Base-by-base conservation (phyloP, 2,797 vertebrate species). In the Gymnothorax javanicus region DNA sequence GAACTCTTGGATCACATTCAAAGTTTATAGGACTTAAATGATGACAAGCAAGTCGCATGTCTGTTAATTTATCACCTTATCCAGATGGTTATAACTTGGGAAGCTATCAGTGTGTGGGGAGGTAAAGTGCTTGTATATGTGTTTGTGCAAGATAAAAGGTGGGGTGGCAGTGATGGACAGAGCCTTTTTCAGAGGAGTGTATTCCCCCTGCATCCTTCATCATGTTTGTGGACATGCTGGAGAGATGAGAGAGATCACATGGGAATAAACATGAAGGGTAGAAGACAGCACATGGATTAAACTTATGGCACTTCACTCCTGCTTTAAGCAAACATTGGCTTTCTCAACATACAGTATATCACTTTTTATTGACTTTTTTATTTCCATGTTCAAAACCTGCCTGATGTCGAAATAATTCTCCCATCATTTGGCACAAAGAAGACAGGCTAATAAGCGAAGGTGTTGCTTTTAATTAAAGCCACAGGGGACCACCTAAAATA, bases 21-120 rank as follows among this genome's bases (percentile, higher is more conserved):
- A 2, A 7, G 77, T 50, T 3, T 20, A 1, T 11, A 56, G 5
- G 81, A 2, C 81, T 54, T 52, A 7, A 25, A 79, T 33, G n/a
- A n/a, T n/a, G n/a, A n/a, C n/a, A n/a, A n/a, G n/a, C n/a, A n/a
- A n/a, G n/a, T n/a, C 9, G 56, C 5, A 27, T 4, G 8, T 60
- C 25, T 83, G 82, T 83, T 83, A 59, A 83, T 82, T 57, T 56
- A 82, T 83, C 54, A 25, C 17, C 82, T 25, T 9, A 57, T 83
- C 1, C 58, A 59, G 56, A 57, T 23, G 8, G 8, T 33, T 23
- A 83, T 25, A 83, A 23, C 0, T 20, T 52, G 59, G 4, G 83
- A 84, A 13, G 23, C 81, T 52, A 82, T 52, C 23, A 25, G 79
- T 54, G 77, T 81, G 77, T 81, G 77, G 20, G 23, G 13, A 64